Evolutionary conservation across 2,888 invertebrate species (phyloP).

Genomic region (Dorcus parallelipipedus): DNA sequence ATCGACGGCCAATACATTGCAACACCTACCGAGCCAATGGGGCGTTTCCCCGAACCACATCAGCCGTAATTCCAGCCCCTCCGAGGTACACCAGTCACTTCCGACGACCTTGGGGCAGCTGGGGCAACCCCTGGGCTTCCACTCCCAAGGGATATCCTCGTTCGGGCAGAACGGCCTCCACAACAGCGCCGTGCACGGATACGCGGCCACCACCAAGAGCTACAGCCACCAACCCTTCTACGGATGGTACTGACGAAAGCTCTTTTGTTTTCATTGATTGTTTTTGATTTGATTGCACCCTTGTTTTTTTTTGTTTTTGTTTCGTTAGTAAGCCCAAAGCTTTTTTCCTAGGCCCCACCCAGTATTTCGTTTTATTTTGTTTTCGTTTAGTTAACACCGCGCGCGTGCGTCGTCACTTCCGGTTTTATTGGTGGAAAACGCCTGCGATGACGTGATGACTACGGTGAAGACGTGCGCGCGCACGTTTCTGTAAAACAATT

Average conservation of each 20-base stretch:
- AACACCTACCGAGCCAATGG: slow-evolving; percentile 51
- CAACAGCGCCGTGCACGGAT: slow-evolving; percentile 20
- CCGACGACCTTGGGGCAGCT: slow-evolving; percentile 19
- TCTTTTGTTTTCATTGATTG: too few relatives aligned
- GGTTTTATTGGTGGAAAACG: too few relatives aligned
- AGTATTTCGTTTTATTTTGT: too few relatives aligned
- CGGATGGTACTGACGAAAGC: slow-evolving; percentile 24
- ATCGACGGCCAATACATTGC: slow-evolving; percentile 44
- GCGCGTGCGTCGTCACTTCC: too few relatives aligned
- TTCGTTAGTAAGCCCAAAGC: too few relatives aligned
- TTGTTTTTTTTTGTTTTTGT: too few relatives aligned
- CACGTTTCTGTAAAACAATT: too few relatives aligned
- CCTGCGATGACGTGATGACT: too few relatives aligned
- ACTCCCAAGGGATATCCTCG: slow-evolving; percentile 19
- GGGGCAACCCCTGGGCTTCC: slow-evolving; percentile 24
- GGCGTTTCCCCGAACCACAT: slow-evolving; percentile 56
- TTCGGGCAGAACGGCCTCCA: slow-evolving; percentile 28
- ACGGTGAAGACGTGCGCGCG: too few relatives aligned
- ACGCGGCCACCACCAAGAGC: slow-evolving; percentile 19
- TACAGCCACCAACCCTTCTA: slow-evolving; percentile 32
- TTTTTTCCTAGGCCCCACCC: too few relatives aligned
- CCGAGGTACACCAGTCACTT: slow-evolving; percentile 28
- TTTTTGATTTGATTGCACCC: too few relatives aligned
- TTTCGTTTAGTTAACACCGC: too few relatives aligned
- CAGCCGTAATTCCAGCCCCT: slow-evolving; percentile 55